Percentiles rank a stretch among this genome's conserved stretches.
These are phyloP conservation scores for Leucoraja erinaceus DNA, from an alignment of 2,113 vertebrate genomes.

Conservation along the genomic window DNA sequence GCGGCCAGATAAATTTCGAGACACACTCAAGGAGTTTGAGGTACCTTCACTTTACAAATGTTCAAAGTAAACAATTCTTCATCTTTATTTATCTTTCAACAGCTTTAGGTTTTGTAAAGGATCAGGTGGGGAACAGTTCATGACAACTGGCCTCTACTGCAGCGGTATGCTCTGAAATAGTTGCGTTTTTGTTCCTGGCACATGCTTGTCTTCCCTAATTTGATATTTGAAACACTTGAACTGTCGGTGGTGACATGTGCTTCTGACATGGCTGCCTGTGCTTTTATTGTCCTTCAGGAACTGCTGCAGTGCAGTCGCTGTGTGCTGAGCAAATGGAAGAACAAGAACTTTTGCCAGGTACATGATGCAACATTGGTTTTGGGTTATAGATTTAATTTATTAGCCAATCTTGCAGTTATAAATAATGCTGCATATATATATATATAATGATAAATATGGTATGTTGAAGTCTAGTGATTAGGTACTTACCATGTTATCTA, in stretches of 20 bases:
- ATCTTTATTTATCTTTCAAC: constrained; percentile 79
- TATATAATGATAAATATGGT: too few relatives aligned
- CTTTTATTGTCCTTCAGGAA: constrained; percentile 69
- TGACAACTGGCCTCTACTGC: constrained; percentile 71
- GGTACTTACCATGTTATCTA: not conserved
- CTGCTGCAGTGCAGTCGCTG: constrained; percentile 76
- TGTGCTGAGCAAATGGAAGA: constrained; percentile 87
- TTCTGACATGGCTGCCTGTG: constrained; percentile 53
- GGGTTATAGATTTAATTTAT: constrained; percentile 45
- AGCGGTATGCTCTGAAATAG: constrained; percentile 60
- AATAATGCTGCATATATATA: not conserved
- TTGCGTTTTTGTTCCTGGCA: constrained; percentile 77
- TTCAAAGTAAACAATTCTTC: constrained; percentile 73
- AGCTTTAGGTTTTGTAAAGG: constrained; percentile 84
- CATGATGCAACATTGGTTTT: constrained; percentile 53
- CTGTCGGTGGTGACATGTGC: constrained; percentile 44
- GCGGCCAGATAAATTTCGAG: constrained; percentile 78
- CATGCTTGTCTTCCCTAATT: constrained; percentile 49
- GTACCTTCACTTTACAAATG: constrained; percentile 71
- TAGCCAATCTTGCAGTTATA: constrained; percentile 44
- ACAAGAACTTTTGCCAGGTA: constrained; percentile 88
- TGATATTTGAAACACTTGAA: constrained; percentile 56
- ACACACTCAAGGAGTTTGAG: constrained; percentile 87
- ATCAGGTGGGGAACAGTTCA: constrained; percentile 63
- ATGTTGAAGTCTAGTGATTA: not conserved